phyloP scores from a whole-genome alignment of 2,113 vertebrate genomes.

The Raja brachyura region DNA sequence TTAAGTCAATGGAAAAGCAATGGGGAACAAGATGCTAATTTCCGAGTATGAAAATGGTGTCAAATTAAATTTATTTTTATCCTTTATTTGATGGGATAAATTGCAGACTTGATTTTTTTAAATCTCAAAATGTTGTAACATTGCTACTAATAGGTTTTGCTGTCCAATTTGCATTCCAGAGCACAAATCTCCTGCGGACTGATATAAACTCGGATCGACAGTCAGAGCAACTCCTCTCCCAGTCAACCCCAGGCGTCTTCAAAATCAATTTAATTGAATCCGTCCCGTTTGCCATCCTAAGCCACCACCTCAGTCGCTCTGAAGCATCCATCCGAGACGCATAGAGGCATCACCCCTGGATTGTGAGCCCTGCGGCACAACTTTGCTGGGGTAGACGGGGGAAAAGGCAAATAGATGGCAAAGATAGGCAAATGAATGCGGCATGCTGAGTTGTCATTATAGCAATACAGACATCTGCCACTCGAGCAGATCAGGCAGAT shows the following conservation, averaged over 20 bases:
- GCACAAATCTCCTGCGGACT: slow-evolving; percentile 42
- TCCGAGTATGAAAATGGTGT: no score
- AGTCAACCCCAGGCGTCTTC: slow-evolving; percentile 44
- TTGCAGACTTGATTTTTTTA: no score
- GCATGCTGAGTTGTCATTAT: slow-evolving; percentile 35
- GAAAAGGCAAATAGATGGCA: slow-evolving; percentile 23
- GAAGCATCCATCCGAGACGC: neutral
- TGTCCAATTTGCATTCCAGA: neutral
- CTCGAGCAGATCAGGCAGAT: neutral
- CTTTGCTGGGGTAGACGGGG: neutral
- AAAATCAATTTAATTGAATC: slow-evolving; percentile 43
- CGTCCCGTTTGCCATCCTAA: neutral
- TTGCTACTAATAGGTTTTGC: no score
- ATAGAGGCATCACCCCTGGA: neutral
- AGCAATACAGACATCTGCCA: slow-evolving; percentile 30
- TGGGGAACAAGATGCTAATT: no score
- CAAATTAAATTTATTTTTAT: no score
- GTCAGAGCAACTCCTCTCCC: slow-evolving; percentile 43
- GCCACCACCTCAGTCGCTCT: slow-evolving; percentile 33
- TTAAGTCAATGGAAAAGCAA: no score
- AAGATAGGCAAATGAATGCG: neutral
- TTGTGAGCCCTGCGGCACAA: neutral
- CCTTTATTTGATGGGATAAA: no score
- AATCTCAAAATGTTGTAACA: no score
- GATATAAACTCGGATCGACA: slow-evolving; percentile 50